These are phyloP conservation scores for Cyprinodon tularosa DNA, from an alignment of 2,113 vertebrate genomes.

Conservation along the genomic window DNA sequence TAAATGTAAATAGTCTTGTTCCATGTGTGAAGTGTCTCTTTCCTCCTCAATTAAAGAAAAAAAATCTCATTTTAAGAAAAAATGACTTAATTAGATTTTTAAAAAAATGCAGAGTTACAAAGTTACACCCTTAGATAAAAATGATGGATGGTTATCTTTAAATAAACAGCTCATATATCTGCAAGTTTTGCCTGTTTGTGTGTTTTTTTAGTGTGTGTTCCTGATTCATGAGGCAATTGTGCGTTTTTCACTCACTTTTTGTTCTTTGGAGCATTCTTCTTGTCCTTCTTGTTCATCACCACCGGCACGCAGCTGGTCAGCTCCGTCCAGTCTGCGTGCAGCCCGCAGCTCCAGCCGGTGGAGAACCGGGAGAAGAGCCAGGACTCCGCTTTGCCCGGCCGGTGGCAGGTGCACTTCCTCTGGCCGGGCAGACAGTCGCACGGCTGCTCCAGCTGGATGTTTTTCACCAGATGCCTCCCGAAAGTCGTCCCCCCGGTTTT, in stretches of 20 bases:
- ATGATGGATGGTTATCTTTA: no score
- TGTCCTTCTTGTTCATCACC: slow-evolving; percentile 89
- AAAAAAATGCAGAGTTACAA: no score
- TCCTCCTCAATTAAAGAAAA: no score
- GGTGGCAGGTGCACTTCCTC: slow-evolving; percentile 93
- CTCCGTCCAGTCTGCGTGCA: slow-evolving; percentile 92
- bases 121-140: no score
- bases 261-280: slow-evolving; percentile 66
- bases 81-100: no score
- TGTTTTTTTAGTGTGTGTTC: no score
- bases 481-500: slow-evolving; percentile 96
- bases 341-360: slow-evolving; percentile 90
- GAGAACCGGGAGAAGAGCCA: slow-evolving; percentile 93
- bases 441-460: slow-evolving; percentile 93
- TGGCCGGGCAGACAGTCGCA: slow-evolving; percentile 90
- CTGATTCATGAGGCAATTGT: not conserved
- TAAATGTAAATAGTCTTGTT: no score
- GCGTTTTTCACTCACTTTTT: slow-evolving; percentile 63
- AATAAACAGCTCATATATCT: no score
- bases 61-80: no score
- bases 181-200: not conserved
- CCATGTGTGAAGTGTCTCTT: no score
- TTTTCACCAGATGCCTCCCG: slow-evolving; percentile 91
- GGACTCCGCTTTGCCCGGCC: slow-evolving; percentile 89
- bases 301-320: slow-evolving; percentile 88